Conservation (phyloP, 1,140 invertebrate species). For the Bombus waltoni region DNA sequence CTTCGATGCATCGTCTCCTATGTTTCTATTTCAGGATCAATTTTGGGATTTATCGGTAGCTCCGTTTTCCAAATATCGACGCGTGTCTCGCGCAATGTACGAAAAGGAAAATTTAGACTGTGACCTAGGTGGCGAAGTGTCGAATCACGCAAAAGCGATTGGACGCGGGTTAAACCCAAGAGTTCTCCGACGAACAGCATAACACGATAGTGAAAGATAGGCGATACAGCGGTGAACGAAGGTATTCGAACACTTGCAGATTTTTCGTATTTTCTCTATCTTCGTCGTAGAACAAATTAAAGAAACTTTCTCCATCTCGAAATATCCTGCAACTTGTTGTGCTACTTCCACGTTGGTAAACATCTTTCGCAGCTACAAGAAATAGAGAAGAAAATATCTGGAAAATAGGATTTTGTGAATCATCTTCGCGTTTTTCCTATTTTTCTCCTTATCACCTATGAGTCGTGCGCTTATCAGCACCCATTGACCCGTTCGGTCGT, state of each 20-base stretch:
- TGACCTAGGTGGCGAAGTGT: too few species aligned
- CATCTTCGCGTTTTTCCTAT: not conserved
- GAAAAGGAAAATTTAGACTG: not conserved
- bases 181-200: too few species aligned
- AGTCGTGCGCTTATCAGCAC: not conserved
- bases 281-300: too few species aligned
- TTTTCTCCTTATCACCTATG: not conserved
- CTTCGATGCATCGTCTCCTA: not conserved
- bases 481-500: constrained; percentile 39
- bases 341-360: not conserved
- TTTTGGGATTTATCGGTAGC: constrained; percentile 21
- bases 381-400: not conserved
- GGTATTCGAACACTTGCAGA: too few species aligned
- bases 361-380: not conserved
- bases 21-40: constrained; percentile 12
- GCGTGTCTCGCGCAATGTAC: not conserved
- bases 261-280: too few species aligned
- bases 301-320: too few species aligned
- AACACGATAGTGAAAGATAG: too few species aligned
- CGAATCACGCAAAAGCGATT: too few species aligned
- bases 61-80: constrained; percentile 32
- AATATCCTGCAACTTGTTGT: too few species aligned
- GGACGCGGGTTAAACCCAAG: too few species aligned
- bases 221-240: too few species aligned
- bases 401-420: not conserved